Base-by-base conservation (phyloP, 2,113 vertebrate genomes). In the Ameiurus melas region DNA sequence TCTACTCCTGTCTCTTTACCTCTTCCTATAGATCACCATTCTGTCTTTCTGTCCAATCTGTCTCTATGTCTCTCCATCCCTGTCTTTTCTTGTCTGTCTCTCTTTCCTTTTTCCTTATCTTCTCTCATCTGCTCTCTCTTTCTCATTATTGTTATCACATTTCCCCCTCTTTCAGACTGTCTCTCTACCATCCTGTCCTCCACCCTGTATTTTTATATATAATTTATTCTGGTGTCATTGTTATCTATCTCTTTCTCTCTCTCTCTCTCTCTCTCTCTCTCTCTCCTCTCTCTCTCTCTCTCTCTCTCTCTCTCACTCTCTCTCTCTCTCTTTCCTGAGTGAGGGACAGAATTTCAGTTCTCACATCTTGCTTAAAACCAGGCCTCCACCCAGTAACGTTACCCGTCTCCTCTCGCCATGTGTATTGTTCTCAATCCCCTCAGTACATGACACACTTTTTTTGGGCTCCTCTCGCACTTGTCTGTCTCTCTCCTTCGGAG, bases 311-410 rank as follows among this genome's bases (percentile, higher is more conserved):
- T 88, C 71, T 90, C 92, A 87, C 68, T 92, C 92, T 89, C 89
- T 91, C 92, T 88, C 71, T 90, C 85, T 88, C 89, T 87, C 70
- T 77, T 47, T 87, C 70, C 93, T 90, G 92, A 89, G 88, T 83
- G 91, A 91, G 85, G 92, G 94, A 93, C 94, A 93, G 90, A 91
- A 91, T 95, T 94, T 94, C 92, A 92, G 93, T 95, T 96, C 95
- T 95, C 96, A 95, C 92, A 94, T 93, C 90, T 90, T 94, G 92
- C 94, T 93, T 93, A 88, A 95, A 92, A 87, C 88, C 51, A 91
- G 89, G 89, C 87, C 66, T 93, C 92, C 87, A 86, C 93, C 93
- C 91, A 93, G 90, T 94, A 94, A 79, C 91, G 92, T 90, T 93
- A 94, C 92, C 91, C 87, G 77, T 78, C 83, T 89, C 90, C 92